Conservation (phyloP, 2,797 vertebrate species). For the Sibirionetta formosa region DNA sequence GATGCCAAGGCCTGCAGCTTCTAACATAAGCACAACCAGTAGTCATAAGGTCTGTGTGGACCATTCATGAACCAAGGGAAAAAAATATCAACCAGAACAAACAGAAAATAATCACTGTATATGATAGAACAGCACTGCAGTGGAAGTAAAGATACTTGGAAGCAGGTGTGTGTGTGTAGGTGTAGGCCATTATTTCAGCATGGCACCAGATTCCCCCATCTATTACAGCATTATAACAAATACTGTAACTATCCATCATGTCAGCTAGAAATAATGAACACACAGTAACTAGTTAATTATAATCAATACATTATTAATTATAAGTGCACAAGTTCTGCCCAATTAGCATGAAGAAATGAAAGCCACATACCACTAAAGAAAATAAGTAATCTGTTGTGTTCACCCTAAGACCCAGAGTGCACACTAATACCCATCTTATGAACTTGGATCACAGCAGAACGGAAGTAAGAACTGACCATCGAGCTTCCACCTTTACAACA, state of each 20-base stretch:
- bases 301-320: neutral
- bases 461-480: neutral
- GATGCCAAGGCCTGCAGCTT: neutral
- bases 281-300: neutral
- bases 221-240: neutral
- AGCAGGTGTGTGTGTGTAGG: neutral
- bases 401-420: neutral
- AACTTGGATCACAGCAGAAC: neutral
- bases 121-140: neutral
- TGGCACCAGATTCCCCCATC: neutral
- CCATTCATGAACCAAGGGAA: neutral
- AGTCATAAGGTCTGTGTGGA: neutral
- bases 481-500: neutral
- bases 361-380: neutral
- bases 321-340: neutral
- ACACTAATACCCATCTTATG: rapidly evolving
- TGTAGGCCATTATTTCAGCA: neutral
- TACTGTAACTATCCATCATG: neutral
- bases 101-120: neutral
- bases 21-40: neutral
- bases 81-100: neutral
- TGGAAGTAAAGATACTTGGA: neutral
- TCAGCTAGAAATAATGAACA: neutral
- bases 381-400: neutral
- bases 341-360: neutral